phyloP scores from a whole-genome alignment of 2,113 vertebrate genomes.

The Pycnonotus jocosus region DNA sequence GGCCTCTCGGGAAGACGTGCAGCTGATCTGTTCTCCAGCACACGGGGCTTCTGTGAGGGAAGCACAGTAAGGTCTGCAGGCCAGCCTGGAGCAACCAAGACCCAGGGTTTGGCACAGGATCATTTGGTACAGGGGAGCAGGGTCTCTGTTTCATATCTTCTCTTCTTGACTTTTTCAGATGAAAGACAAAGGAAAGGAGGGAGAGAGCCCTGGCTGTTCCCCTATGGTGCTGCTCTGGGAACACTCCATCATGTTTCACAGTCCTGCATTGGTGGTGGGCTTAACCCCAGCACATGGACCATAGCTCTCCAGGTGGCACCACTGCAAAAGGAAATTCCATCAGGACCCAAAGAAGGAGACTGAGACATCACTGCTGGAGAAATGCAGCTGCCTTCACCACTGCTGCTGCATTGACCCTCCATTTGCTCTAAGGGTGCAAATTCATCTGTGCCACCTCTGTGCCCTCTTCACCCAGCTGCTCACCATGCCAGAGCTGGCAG shows the following conservation, averaged over 20 bases:
- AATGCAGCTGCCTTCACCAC: background rate
- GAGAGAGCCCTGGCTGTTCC: background rate
- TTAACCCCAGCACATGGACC: background rate
- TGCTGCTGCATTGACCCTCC: background rate
- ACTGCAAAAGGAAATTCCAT: background rate
- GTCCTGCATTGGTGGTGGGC: background rate
- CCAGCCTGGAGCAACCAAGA: background rate
- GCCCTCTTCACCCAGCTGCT: background rate
- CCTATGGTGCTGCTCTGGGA: background rate
- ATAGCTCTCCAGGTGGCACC: background rate
- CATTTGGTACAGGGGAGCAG: background rate
- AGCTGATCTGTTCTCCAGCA: background rate
- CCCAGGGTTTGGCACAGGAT: background rate
- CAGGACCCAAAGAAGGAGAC: background rate
- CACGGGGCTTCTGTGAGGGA: background rate
- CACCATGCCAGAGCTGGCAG: conserved; percentile 80
- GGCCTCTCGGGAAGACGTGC: fast-evolving
- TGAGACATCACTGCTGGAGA: background rate
- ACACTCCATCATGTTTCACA: background rate
- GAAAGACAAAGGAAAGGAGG: background rate
- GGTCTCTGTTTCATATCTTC: background rate
- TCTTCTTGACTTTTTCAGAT: conserved; percentile 43
- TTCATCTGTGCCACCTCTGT: background rate
- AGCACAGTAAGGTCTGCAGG: background rate
- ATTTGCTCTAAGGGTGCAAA: background rate